These are phyloP conservation scores for Centruroides sculpturatus DNA, from an alignment of 1,140 invertebrate genomes.

Conservation along the genomic window DNA sequence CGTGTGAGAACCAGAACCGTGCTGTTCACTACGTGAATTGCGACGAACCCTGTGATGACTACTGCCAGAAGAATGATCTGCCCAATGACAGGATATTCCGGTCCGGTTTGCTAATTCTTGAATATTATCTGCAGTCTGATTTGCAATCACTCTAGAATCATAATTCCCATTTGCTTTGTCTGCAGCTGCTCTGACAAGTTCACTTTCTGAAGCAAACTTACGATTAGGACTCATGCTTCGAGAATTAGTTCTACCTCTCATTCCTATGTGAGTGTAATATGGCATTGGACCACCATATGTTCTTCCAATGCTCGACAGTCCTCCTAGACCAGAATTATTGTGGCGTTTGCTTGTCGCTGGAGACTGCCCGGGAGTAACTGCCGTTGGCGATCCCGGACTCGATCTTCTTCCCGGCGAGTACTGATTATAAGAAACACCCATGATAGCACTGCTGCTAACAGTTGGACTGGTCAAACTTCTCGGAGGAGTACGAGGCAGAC, in stretches of 20 bases:
- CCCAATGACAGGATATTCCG: constrained; percentile 64
- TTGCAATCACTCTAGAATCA: constrained; percentile 28
- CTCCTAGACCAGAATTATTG: constrained; percentile 5
- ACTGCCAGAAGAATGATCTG: constrained; percentile 38
- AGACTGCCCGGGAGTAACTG: constrained; percentile 18
- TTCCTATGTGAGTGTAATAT: neutral
- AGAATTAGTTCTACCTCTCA: neutral
- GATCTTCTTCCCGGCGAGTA: constrained; percentile 15
- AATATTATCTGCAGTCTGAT: constrained; percentile 41
- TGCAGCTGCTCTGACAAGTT: constrained; percentile 49
- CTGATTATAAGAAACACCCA: constrained; percentile 1
- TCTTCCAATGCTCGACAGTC: neutral
- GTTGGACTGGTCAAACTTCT: constrained; percentile 12
- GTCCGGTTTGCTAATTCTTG: constrained; percentile 66
- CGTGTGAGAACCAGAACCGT: constrained; percentile 22
- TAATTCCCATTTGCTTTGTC: constrained; percentile 30
- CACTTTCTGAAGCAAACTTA: constrained; percentile 69
- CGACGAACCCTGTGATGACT: constrained; percentile 25
- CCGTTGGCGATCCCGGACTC: constrained; percentile 26
- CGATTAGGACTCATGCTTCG: constrained; percentile 52
- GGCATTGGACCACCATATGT: too few relatives aligned
- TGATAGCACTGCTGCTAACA: neutral
- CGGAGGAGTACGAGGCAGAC: constrained; percentile 7
- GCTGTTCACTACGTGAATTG: constrained; percentile 24
- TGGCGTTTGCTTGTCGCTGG: constrained; percentile 19